Evolutionary conservation across 2,888 invertebrate genomes (phyloP), one percentile per base, ranked within the genome.

Genomic region (Chironomus tentans): DNA sequence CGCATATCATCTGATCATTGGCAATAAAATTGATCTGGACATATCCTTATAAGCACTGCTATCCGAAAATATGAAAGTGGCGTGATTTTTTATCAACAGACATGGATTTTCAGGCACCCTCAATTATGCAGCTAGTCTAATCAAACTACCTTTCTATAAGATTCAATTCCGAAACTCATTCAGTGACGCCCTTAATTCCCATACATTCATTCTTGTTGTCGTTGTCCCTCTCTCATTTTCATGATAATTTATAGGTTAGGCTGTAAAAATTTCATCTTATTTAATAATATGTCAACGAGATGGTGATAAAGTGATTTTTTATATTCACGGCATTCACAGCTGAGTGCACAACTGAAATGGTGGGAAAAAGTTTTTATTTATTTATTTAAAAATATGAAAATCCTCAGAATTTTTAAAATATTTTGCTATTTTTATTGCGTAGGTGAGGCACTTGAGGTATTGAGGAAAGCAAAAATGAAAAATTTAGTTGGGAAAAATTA

Each of bases 371-470:
- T 38, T 38, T 10, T 38, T 38, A 2, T 38, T 2, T 38, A 38
- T 38, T 38, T 38, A 38, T 38, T 38, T 1, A 5, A 28, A 28
- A 28, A 4, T 50, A 15, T 50, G 50, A 50, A 50, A 50, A 15
- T 50, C 50, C 15, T 48, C 50, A 38, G n/a, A 15, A 56, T 56
- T 18, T 38, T 56, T 13, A 50, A 56, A 56, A 56, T 56, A 56
- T 56, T 56, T 56, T 56, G 56, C 56, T 56, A 56, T 56, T 56
- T 56, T 56, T 70, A 70, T 70, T 24, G 15, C 71, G 71, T 56
- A 21, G 71, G 50, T 21, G 22, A 15, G 13, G 22, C 2, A 15
- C 46, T 47, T 10, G 38, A 38, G 38, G 7, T 4, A 10, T 70
- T n/a, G 28, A n/a, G 68, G 68, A n/a, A 24, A 21, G 18, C 12